phyloP scores from a whole-genome alignment of 2,113 vertebrate species.

The Melanostigma gelatinosum region DNA sequence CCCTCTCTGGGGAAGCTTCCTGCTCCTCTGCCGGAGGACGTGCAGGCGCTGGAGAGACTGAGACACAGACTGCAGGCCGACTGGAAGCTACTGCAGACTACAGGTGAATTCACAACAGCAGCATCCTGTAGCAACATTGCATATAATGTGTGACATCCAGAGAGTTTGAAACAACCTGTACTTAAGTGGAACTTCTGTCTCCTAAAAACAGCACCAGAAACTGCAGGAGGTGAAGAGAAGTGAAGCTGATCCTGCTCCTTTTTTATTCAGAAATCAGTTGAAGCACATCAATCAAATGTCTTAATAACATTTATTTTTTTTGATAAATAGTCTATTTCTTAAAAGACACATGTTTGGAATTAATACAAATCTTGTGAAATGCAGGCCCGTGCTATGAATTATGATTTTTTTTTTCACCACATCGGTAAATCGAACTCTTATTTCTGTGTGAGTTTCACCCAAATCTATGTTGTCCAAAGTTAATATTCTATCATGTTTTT shows the following conservation, averaged over 20 bases:
- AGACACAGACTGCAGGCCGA: slow-evolving; percentile 68
- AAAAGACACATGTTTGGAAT: neutral
- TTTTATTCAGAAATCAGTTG: neutral
- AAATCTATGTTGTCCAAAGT: neutral
- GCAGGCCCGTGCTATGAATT: neutral
- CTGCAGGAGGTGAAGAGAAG: slow-evolving; percentile 26
- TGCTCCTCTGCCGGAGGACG: slow-evolving; percentile 53
- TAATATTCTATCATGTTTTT: neutral
- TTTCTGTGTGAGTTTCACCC: neutral
- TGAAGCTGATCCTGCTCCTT: slow-evolving; percentile 8
- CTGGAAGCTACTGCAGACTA: slow-evolving; percentile 77
- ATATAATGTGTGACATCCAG: neutral
- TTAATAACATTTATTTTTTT: neutral
- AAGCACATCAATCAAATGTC: neutral
- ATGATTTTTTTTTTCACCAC: too few species aligned
- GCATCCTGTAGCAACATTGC: neutral
- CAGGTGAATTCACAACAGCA: slow-evolving; percentile 53
- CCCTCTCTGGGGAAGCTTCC: slow-evolving; percentile 62
- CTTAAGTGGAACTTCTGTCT: slow-evolving; percentile 9
- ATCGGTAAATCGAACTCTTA: neutral
- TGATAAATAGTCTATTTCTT: neutral
- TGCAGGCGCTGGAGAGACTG: slow-evolving; percentile 70
- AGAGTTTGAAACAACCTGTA: neutral
- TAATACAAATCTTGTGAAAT: neutral
- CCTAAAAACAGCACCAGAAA: slow-evolving; percentile 54